Evolutionary conservation across 1,140 invertebrate species (phyloP).

Genomic region (Hyphantria cunea): DNA sequence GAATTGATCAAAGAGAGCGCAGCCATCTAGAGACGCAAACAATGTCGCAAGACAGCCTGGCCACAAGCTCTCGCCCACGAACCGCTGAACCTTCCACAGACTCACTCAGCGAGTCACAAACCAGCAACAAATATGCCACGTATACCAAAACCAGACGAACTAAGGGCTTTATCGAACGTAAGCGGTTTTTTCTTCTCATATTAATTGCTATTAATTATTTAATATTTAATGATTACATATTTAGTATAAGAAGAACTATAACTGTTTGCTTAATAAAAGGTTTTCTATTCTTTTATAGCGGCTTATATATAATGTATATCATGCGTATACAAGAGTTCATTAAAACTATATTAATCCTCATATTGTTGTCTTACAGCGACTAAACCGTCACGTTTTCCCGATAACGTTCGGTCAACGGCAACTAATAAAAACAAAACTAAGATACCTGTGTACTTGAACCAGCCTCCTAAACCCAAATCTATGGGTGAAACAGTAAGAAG

Average conservation of each 20-base stretch:
- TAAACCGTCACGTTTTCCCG: constrained; percentile 34
- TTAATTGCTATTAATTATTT: not conserved
- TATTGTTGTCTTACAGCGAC: constrained; percentile 50
- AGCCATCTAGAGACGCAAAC: constrained; percentile 27
- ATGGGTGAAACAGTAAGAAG: constrained; percentile 7
- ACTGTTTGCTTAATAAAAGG: no score
- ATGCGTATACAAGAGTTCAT: no score
- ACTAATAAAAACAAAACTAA: constrained; percentile 53
- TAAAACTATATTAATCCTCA: no score
- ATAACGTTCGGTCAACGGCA: constrained; percentile 14
- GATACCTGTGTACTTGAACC: constrained; percentile 56
- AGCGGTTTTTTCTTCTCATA: constrained; percentile 34
- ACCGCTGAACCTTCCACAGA: constrained; percentile 68
- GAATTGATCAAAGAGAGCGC: constrained; percentile 16
- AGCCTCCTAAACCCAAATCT: constrained; percentile 19
- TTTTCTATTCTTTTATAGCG: no score
- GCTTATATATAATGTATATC: no score
- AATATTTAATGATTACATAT: not conserved
- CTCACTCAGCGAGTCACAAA: constrained; percentile 62
- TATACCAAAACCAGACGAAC: constrained; percentile 64
- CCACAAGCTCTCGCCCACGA: constrained; percentile 56
- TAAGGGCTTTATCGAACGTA: constrained; percentile 57
- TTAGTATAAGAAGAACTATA: no score
- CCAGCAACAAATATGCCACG: constrained; percentile 68
- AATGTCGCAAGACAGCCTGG: constrained; percentile 65